Percentiles rank a stretch among this genome's conserved stretches.
phyloP scores from a whole-genome alignment of 2,888 invertebrate genomes.

The Protula sp. region DNA sequence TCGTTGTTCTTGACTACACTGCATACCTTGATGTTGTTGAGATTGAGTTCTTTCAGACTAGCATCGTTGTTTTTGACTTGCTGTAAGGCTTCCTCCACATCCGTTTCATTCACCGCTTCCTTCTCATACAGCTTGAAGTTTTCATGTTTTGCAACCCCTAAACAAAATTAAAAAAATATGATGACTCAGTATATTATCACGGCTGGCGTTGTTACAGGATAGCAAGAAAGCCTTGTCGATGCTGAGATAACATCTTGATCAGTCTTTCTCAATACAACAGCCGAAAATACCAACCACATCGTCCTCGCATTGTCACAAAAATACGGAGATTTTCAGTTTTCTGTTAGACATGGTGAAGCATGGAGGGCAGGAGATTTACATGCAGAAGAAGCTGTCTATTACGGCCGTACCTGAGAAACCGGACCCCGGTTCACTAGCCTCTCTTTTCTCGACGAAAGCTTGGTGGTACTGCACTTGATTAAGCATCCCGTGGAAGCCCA shows the following conservation, averaged over 20 bases:
- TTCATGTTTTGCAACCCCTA: conserved; percentile 23
- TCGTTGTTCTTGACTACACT: conserved; percentile 74
- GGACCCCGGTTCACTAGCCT: background rate
- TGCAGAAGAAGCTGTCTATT: too few species aligned
- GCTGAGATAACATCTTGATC: too few species aligned
- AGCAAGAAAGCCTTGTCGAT: too few species aligned
- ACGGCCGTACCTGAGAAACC: conserved; percentile 23
- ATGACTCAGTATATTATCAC: too few species aligned
- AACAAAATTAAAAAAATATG: too few species aligned
- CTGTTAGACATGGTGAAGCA: too few species aligned
- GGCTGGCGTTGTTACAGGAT: too few species aligned
- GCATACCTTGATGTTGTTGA: conserved; percentile 95
- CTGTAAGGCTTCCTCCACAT: conserved; percentile 87
- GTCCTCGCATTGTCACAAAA: too few species aligned
- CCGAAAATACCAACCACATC: too few species aligned
- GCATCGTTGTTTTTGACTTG: conserved; percentile 74
- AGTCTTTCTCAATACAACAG: too few species aligned
- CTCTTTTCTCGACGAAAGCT: conserved; percentile 59
- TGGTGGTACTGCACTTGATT: conserved; percentile 99
- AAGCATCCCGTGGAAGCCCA: conserved; percentile 99
- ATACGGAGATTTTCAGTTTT: too few species aligned
- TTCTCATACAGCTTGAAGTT: conserved; percentile 75
- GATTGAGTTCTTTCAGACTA: conserved; percentile 73
- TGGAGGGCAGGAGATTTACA: too few species aligned
- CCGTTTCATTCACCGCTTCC: conserved; percentile 94